Base-by-base conservation (phyloP, 1,140 invertebrate genomes). In the Halesus radiatus region DNA sequence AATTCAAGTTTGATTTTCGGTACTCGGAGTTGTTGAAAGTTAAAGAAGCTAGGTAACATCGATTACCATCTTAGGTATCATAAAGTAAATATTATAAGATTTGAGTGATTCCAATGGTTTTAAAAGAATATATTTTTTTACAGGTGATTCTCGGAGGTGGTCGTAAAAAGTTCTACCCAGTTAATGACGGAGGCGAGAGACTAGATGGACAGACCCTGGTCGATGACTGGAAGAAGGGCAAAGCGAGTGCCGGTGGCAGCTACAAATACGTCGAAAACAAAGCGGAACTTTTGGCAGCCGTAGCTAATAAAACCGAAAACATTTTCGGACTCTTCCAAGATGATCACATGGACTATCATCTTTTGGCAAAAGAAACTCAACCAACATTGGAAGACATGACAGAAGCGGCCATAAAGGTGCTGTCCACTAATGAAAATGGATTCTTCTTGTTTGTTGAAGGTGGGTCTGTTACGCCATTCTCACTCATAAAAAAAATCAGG, bases 361-460 rank as follows among this genome's bases (percentile, higher is more conserved):
- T 90, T 45, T 90, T 88, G 86, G 91, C 88, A 10, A 16, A 84
- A 79, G 87, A 89, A 76, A 89, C 84, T 80, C 90, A 94, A 52
- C 94, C 94, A 0, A 90, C 91, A 4, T 86, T 98, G 0, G 90
- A 89, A 22, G 94, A 97, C 86, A 97, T 98, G 96, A 95, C 94
- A 0, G 88, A 91, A 82, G 92, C 93, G 54, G 96, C 96, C 1
- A 94, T 98, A 23, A 90, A 94, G 81, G 89, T 97, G 3, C 87
- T 98, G 3, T 88, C 90, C 1, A 93, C 92, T 74, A 93, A 94
- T 84, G 78, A 87, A 0, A 92, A 94, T 54, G 96, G 96, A 8
- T 94, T 88, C 82, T 92, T 94, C 78, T 85, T 94, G 0, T 93
- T 94, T 84, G 92, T 94, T 45, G 94, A 95, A 91, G 94, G 92